Percentiles rank a stretch among this genome's conserved stretches.
phyloP scores from a whole-genome alignment of 1,140 invertebrate genomes.

The Calliphora vicina region DNA sequence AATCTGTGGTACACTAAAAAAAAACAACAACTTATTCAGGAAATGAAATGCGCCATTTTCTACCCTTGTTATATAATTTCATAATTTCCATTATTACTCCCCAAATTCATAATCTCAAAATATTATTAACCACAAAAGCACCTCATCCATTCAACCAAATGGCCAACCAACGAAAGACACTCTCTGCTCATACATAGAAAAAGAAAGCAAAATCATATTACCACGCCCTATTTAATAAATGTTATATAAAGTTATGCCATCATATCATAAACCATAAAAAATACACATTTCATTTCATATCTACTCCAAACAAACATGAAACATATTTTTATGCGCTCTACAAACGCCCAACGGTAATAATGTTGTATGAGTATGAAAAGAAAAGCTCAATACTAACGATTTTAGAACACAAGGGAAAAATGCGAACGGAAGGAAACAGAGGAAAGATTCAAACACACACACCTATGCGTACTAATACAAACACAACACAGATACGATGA shows the following conservation, averaged over 20 bases:
- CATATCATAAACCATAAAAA: slow-evolving; percentile 5
- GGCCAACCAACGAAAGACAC: background rate
- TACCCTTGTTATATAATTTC: slow-evolving; percentile 20
- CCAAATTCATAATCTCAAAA: background rate
- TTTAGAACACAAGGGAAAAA: background rate
- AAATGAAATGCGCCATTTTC: slow-evolving; percentile 6
- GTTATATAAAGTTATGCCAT: background rate
- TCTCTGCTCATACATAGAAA: background rate
- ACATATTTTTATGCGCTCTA: background rate
- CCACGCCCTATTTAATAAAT: background rate
- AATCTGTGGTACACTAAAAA: too few relatives aligned
- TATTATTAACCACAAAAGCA: slow-evolving; percentile 4
- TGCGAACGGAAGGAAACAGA: background rate
- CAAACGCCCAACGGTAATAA: background rate
- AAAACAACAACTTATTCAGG: too few relatives aligned
- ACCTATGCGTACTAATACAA: background rate
- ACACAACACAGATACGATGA: background rate
- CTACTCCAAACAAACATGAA: background rate
- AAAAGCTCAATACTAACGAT: slow-evolving; percentile 1
- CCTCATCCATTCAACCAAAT: background rate
- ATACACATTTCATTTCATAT: background rate
- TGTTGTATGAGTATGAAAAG: background rate
- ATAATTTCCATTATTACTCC: slow-evolving; percentile 15
- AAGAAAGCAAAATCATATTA: background rate
- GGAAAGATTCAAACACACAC: background rate